Conservation (phyloP, 2,113 vertebrate species). For the Osmerus mordax region DNA sequence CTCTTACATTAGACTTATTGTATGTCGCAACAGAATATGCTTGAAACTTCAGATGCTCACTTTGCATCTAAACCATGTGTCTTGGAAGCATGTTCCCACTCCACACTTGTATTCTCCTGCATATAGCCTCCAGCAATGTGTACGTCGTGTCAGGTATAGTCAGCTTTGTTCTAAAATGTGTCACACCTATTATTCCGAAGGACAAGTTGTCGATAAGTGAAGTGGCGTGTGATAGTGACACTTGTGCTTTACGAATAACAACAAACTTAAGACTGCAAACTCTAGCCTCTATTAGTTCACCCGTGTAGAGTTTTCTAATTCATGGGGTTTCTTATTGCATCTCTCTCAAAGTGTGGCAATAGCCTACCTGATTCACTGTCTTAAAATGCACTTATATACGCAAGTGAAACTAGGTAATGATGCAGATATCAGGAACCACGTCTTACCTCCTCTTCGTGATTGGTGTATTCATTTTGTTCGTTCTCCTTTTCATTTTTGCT, state of each 20-base stretch:
- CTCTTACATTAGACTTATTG: constrained; percentile 32
- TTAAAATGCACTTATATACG: not conserved
- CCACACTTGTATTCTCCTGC: not conserved
- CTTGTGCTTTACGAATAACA: no score
- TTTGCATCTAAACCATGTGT: constrained; percentile 48
- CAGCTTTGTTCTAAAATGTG: no score
- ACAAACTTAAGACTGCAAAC: no score
- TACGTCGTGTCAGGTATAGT: no score
- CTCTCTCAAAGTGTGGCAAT: no score
- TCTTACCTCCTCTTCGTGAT: constrained; percentile 73
- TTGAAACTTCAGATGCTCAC: constrained; percentile 53
- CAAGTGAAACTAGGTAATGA: not conserved
- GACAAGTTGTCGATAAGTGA: no score
- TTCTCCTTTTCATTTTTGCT: constrained; percentile 70
- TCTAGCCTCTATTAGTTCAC: no score
- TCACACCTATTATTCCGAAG: no score
- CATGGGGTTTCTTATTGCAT: no score
- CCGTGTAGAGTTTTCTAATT: no score
- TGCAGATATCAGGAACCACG: not conserved
- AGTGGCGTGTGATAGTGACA: no score
- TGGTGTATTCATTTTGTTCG: constrained; percentile 70
- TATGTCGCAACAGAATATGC: constrained; percentile 62
- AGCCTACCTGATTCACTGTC: not conserved
- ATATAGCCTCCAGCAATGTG: not conserved
- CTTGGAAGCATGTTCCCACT: constrained; percentile 31